phyloP scores from a whole-genome alignment of 2,113 vertebrate genomes.

The Riparia riparia region DNA sequence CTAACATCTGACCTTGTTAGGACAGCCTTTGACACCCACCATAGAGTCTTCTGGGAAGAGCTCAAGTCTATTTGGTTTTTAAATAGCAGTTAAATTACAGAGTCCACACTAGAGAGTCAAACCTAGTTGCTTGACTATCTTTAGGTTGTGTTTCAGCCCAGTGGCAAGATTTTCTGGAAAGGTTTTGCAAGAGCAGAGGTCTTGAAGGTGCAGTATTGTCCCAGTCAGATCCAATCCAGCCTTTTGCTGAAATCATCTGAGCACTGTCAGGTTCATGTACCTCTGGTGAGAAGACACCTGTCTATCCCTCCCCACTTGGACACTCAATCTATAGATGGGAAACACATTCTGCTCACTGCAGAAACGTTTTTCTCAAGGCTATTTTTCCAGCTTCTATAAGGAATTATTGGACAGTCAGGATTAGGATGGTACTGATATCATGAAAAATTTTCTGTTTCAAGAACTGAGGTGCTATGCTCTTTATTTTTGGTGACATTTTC shows the following conservation, averaged over 20 bases:
- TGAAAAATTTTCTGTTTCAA: not conserved
- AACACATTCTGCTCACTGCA: not conserved
- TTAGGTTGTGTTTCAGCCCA: not conserved
- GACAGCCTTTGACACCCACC: not conserved
- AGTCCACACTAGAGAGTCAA: not conserved
- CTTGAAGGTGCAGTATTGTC: not conserved
- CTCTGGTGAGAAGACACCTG: not conserved
- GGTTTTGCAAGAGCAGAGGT: not conserved
- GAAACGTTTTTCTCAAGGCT: not conserved
- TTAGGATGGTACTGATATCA: not conserved
- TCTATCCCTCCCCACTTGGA: not conserved
- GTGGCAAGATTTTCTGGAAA: slow-evolving; percentile 7
- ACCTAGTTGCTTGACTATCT: not conserved
- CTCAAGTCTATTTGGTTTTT: not conserved
- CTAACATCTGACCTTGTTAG: not conserved
- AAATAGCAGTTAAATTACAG: slow-evolving; percentile 46
- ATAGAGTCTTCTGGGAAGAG: slow-evolving; percentile 24
- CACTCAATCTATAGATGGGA: not conserved
- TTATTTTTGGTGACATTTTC: slow-evolving; percentile 14
- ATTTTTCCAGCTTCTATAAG: not conserved
- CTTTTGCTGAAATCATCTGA: not conserved
- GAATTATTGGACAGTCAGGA: not conserved
- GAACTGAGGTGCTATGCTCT: not conserved
- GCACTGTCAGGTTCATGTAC: not conserved
- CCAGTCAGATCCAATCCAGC: not conserved